Percentiles rank a stretch among this genome's conserved stretches.
phyloP scores from a whole-genome alignment of 2,888 invertebrate genomes.

The Chrysolina oricalcia region DNA sequence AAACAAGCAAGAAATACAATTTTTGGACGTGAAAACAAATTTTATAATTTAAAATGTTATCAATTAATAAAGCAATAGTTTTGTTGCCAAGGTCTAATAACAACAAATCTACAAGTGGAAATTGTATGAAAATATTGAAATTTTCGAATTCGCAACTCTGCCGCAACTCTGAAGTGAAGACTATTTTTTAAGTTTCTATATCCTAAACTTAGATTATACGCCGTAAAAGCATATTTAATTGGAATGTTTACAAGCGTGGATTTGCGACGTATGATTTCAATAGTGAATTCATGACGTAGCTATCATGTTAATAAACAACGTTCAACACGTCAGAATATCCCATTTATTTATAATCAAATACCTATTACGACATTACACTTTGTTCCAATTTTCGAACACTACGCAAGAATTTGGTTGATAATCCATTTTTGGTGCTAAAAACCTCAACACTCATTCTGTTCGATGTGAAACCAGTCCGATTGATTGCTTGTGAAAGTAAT shows the following conservation, averaged over 20 bases:
- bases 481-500: neutral
- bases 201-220: neutral
- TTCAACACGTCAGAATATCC: neutral
- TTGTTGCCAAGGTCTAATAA: too few relatives aligned
- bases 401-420: neutral
- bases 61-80: too few relatives aligned
- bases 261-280: neutral
- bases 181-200: too few relatives aligned
- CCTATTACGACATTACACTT: too few relatives aligned
- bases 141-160: too few relatives aligned
- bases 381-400: too few relatives aligned
- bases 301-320: neutral
- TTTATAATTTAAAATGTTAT: too few relatives aligned
- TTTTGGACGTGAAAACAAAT: too few relatives aligned
- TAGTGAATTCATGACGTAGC: slow-evolving; percentile 6
- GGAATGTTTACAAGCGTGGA: neutral
- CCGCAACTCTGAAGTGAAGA: too few relatives aligned
- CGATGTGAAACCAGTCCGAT: neutral
- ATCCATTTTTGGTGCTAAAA: neutral
- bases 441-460: neutral
- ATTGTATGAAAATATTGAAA: too few relatives aligned
- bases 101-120: too few relatives aligned
- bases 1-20: too few relatives aligned
- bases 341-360: neutral
- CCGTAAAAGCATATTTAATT: neutral